Base-by-base conservation (phyloP, 2,888 invertebrate species). In the Eupithecia exiguata region DNA sequence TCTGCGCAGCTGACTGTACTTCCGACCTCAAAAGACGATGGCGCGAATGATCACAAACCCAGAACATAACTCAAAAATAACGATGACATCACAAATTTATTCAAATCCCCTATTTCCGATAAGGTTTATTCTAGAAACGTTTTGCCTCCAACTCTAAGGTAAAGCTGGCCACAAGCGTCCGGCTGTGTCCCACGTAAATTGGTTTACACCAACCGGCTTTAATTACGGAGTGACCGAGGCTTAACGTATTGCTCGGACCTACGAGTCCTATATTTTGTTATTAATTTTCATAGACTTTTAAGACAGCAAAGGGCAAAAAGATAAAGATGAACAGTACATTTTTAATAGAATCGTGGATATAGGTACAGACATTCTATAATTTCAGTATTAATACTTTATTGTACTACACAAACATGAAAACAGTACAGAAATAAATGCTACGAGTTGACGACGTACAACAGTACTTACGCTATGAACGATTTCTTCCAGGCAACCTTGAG, bases 201-300 rank as follows among this genome's bases (percentile, higher is more conserved):
- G 75, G 77, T 74, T 78, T 75, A 74, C 71, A 72, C 74, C 67
- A 12, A 61, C 49, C 58, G 69, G 68, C 77, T 78, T 75, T 78
- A 77, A 77, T 78, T 77, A 77, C 74, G 68, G 66, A 62, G 38
- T 76, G 78, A 70, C 78, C 78, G 73, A 65, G 68, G 74, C 40
- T 71, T 67, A 71, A 71, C 69, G 62, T 63, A 65, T 65, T 65
- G 10, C 63, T 36, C 4, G 66, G 35, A 65, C 61, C 61, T 36
- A 63, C 18, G n/a, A 36, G n/a, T 63, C 10, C 36, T 6, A 2
- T 3, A 12, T 38, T 1, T n/a, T 65, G 38, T 65, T 21, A 2
- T 65, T 21, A 21, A 21, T 62, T 35, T 35, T 5, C 25, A 53
- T 53, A 21, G 49, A 21, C 10, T 49, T 46, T 49, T 49, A 12